Conservation (phyloP, 2,888 invertebrate genomes). For the Caenorhabditis imperialis region DNA sequence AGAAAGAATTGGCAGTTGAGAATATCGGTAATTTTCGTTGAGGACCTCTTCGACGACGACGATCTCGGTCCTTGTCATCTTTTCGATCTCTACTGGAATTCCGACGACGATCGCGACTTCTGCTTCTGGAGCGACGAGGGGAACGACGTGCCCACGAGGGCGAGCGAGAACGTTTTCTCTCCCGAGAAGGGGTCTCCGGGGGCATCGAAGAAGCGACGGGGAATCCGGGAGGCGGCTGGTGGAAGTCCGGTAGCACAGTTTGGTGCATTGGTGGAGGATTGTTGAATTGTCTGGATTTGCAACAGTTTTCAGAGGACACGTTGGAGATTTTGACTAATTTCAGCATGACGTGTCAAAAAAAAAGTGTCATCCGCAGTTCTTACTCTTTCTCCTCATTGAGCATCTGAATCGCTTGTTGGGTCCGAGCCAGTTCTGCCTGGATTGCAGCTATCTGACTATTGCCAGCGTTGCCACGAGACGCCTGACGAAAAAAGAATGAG, state of each 20-base stretch:
- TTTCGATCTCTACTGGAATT: slow-evolving; percentile 28
- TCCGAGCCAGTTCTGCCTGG: slow-evolving; percentile 24
- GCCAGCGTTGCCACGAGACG: background rate
- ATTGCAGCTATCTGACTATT: slow-evolving; percentile 14
- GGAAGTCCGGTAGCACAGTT: slow-evolving; percentile 36
- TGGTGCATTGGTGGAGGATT: slow-evolving; percentile 1
- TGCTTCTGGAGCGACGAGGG: slow-evolving; percentile 36
- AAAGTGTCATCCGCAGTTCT: slow-evolving; percentile 4
- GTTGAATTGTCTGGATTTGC: slow-evolving; percentile 18
- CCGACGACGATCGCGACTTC: slow-evolving; percentile 38
- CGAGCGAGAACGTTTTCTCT: slow-evolving; percentile 26
- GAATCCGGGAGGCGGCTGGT: slow-evolving; percentile 31
- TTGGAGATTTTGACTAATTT: background rate
- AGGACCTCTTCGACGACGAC: slow-evolving; percentile 48
- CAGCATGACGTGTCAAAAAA: background rate
- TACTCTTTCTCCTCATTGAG: slow-evolving; percentile 45
- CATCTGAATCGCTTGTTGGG: slow-evolving; percentile 27
- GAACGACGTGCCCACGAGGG: slow-evolving; percentile 46
- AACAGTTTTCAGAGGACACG: background rate
- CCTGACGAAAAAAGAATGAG: background rate
- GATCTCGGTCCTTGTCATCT: slow-evolving; percentile 9
- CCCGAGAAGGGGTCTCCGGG: background rate
- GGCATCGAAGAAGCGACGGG: background rate
- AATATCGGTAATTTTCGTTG: slow-evolving; percentile 13
- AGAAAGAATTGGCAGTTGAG: slow-evolving; percentile 7